A percentile compares a stretch with the other conserved stretches of the same genome.
phyloP scores from a whole-genome alignment of 2,797 vertebrate species.

The Zenarchopterus dispar region DNA sequence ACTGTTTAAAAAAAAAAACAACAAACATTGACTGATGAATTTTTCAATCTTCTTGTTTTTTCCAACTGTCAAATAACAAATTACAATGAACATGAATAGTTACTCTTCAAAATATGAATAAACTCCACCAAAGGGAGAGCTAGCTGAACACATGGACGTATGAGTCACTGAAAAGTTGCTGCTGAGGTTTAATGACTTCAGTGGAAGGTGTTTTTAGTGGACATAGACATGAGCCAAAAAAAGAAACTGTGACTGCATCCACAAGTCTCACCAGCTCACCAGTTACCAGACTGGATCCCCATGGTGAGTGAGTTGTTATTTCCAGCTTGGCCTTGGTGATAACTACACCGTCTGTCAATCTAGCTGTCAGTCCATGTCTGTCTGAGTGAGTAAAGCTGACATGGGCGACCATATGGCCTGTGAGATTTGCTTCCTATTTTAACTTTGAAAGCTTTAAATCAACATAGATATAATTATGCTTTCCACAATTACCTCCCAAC shows the following conservation, averaged over 20 bases:
- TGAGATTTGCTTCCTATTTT: conserved; percentile 66
- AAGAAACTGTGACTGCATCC: conserved; percentile 9
- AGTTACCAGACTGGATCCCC: conserved; percentile 31
- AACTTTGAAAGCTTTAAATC: conserved; percentile 57
- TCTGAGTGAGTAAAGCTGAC: conserved; percentile 48
- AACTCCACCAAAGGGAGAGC: neutral
- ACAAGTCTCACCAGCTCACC: conserved; percentile 15
- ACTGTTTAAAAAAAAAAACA: no score
- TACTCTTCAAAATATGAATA: no score
- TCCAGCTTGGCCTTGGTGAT: conserved; percentile 58
- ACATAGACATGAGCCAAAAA: conserved; percentile 30
- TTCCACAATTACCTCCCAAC: conserved; percentile 35
- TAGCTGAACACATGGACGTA: neutral
- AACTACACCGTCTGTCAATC: conserved; percentile 44
- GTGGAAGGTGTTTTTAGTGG: conserved; percentile 11
- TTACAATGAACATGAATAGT: no score
- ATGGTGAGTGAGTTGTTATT: conserved; percentile 61
- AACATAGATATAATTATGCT: conserved; percentile 59
- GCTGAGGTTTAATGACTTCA: conserved; percentile 13
- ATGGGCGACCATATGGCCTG: conserved; percentile 55
- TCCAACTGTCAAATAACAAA: no score
- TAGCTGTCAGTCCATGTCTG: conserved; percentile 14
- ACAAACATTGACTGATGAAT: no score
- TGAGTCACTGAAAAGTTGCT: no score
- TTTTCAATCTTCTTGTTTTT: no score